Evolutionary conservation across 2,888 invertebrate species (phyloP).

Genomic region (Cantharis rufa): DNA sequence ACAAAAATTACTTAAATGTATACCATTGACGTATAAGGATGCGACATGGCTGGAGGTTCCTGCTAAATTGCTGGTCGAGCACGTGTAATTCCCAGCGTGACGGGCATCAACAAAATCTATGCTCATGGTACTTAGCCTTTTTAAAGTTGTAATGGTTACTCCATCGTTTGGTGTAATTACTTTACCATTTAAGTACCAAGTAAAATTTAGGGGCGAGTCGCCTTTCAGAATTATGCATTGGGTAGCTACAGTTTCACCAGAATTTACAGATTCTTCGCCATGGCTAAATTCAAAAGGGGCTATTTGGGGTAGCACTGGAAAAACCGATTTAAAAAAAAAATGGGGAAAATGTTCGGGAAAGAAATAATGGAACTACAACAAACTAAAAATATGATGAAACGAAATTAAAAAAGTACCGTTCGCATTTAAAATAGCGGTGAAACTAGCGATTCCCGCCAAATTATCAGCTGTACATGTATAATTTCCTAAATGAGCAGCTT

Average conservation of each 20-base stretch:
- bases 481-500: constrained; percentile 60
- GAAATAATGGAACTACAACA: no score
- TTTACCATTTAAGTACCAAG: constrained; percentile 70
- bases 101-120: constrained; percentile 56
- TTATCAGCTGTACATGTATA: constrained; percentile 63
- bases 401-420: constrained; percentile 43
- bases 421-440: constrained; percentile 58
- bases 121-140: constrained; percentile 61
- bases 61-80: constrained; percentile 62
- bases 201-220: constrained; percentile 71
- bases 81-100: constrained; percentile 72
- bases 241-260: constrained; percentile 68
- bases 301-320: constrained; percentile 59
- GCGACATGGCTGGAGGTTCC: constrained; percentile 35
- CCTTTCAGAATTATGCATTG: constrained; percentile 72
- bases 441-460: constrained; percentile 58
- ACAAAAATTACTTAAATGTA: neutral
- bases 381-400: no score
- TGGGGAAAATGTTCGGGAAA: no score
- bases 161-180: constrained; percentile 59
- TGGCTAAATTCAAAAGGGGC: constrained; percentile 62
- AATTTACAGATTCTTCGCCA: constrained; percentile 52
- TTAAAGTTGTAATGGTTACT: constrained; percentile 55
- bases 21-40: constrained; percentile 59
- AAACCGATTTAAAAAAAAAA: neutral